Base-by-base conservation (phyloP, 2,797 vertebrate genomes). In the Danio kyathit region DNA sequence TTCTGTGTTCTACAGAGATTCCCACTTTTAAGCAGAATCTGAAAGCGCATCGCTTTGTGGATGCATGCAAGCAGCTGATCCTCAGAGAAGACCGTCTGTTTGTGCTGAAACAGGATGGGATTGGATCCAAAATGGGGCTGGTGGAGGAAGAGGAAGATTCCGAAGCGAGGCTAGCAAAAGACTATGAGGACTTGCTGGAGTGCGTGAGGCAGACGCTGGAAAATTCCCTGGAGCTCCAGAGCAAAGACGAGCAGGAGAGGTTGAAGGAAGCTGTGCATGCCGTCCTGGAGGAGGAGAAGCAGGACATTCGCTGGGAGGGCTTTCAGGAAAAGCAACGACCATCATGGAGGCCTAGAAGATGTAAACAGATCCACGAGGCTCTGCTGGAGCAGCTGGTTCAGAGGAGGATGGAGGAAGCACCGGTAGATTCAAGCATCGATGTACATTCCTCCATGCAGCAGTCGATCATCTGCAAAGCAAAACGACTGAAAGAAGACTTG, bases 401-500 rank as follows among this genome's bases (percentile, higher is more conserved):
- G 10, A 74, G 86, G 12, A 94, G 93, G 2, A 89, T 99, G 93
- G 89, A 92, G 0, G 82, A 81, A 2, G 75, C 85, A 0, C 49
- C 71, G 0, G n/a, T 7, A 0, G n/a, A 72, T 4, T 7, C 52
- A 0, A 64, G 41, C 0, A 43, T 11, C 9, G 41, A 4, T n/a
- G 67, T 17, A 3, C 71, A 63, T 52, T 95, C 97, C 0, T 84
- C 91, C 11, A 79, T 96, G 54, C 88, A 90, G 74, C 9, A 4
- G 0, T 82, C 90, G 40, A 71, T 98, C 64, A 63, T 85, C n/a
- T 80, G 88, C 79, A 90, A 96, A 93, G 95, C 94, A 60, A 90
- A 83, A 85, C 94, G 91, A 78, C 89, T 97, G 88, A 94, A 90
- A 84, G 78, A 92, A 0, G 98, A 99, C 89, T 87, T 99, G 83